Evolutionary conservation across 2,888 invertebrate genomes (phyloP).

Genomic region (Chrysomela aeneicollis): DNA sequence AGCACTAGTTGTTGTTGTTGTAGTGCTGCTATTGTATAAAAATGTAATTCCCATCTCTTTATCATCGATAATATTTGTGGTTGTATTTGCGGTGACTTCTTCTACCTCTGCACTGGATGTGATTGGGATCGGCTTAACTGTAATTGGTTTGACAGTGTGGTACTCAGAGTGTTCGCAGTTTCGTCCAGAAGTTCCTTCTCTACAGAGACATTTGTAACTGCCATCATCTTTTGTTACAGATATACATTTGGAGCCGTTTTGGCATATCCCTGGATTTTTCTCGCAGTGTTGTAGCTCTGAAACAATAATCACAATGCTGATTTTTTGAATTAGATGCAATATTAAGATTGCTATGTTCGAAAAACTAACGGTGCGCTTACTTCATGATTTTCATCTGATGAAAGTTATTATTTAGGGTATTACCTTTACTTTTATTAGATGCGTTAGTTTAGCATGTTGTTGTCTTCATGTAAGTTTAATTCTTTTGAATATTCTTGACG

Average conservation of each 20-base stretch:
- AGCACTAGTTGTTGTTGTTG: not conserved
- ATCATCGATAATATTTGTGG: not conserved
- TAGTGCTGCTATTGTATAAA: not conserved
- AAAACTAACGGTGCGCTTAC: too few relatives aligned
- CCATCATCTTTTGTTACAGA: slow-evolving; percentile 82
- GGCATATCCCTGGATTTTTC: slow-evolving; percentile 76
- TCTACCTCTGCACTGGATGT: slow-evolving; percentile 6
- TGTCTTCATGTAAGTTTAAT: too few relatives aligned
- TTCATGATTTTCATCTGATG: too few relatives aligned
- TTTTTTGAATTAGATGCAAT: too few relatives aligned
- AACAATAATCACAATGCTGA: slow-evolving; percentile 45
- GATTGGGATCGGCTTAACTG: slow-evolving; percentile 3
- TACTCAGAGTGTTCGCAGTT: slow-evolving; percentile 72
- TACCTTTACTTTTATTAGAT: too few relatives aligned
- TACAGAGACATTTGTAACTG: slow-evolving; percentile 77
- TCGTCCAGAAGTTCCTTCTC: slow-evolving; percentile 77
- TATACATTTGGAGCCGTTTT: slow-evolving; percentile 83
- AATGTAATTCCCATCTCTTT: slow-evolving; percentile 7
- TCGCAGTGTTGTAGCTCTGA: slow-evolving; percentile 86
- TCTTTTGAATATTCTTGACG: too few relatives aligned
- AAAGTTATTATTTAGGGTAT: too few relatives aligned
- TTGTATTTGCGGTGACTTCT: slow-evolving; percentile 8
- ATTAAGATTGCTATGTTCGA: too few relatives aligned
- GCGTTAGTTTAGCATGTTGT: too few relatives aligned
- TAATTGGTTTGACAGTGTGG: slow-evolving; percentile 33